Evolutionary conservation across 2,888 invertebrate genomes (phyloP).

Genomic region (Mythimna vitellina): DNA sequence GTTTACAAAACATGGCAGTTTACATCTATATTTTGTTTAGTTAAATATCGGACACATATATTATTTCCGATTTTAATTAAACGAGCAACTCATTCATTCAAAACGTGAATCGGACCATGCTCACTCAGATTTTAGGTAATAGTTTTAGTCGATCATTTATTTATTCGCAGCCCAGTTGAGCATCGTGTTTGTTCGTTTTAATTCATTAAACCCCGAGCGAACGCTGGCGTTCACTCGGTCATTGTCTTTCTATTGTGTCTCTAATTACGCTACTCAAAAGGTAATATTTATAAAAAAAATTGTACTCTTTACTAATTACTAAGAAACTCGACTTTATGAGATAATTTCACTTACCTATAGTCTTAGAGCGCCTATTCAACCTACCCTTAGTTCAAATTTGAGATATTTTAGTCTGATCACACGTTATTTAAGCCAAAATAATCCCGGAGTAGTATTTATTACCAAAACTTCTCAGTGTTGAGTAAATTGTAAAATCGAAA

Average conservation of each 20-base stretch:
- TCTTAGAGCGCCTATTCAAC: background rate
- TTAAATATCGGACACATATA: background rate
- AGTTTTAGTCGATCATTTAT: background rate
- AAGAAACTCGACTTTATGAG: constrained; percentile 12
- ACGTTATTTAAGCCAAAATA: background rate
- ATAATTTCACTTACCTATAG: constrained; percentile 2
- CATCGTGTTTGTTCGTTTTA: background rate
- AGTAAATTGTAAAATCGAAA: background rate
- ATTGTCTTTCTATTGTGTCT: too few relatives aligned
- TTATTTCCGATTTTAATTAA: background rate
- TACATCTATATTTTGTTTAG: background rate
- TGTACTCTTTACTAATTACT: constrained; percentile 2
- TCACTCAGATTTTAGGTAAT: background rate
- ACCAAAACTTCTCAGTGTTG: background rate
- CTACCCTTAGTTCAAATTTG: background rate
- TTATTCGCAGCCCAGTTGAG: background rate
- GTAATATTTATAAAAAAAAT: background rate
- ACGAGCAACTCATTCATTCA: background rate
- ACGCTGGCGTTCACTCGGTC: too few relatives aligned
- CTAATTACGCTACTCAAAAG: too few relatives aligned
- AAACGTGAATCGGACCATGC: background rate
- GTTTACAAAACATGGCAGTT: background rate
- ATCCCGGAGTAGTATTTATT: background rate
- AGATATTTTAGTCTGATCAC: background rate
- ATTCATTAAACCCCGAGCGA: too few relatives aligned